phyloP scores from a whole-genome alignment of 2,113 vertebrate species.

The Dipodomys merriami region DNA sequence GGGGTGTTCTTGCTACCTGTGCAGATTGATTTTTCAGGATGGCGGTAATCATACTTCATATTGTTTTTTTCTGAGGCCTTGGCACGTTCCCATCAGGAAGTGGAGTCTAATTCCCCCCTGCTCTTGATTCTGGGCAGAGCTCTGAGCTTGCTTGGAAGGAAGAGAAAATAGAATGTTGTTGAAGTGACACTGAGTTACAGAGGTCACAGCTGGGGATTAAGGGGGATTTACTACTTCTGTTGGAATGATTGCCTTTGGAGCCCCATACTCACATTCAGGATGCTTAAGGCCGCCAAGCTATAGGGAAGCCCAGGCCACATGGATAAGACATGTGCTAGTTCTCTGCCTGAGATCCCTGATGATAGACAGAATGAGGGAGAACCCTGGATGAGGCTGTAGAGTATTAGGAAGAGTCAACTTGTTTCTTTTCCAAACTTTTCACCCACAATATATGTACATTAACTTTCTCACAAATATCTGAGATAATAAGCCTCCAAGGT shows the following conservation, averaged over 20 bases:
- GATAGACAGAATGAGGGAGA: not conserved
- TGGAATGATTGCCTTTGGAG: not conserved
- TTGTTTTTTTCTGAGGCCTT: not conserved
- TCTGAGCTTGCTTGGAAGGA: not conserved
- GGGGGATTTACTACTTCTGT: not conserved
- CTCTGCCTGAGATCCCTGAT: not conserved
- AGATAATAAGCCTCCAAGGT: not conserved
- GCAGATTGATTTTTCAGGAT: not conserved
- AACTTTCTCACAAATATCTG: not conserved
- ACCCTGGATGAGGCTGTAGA: not conserved
- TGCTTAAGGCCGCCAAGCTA: not conserved
- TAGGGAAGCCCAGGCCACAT: constrained; percentile 6
- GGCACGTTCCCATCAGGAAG: not conserved
- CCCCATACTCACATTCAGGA: not conserved
- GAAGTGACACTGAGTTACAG: not conserved
- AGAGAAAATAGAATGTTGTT: not conserved
- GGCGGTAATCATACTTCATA: not conserved
- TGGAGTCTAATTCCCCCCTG: not conserved
- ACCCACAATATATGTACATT: not conserved
- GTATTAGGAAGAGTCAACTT: not conserved
- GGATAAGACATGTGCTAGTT: not conserved
- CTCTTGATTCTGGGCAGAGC: not conserved
- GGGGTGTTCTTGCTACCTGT: not conserved
- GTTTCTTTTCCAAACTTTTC: not conserved
- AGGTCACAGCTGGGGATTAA: not conserved